Evolutionary conservation across 2,113 vertebrate genomes (phyloP), one percentile per base, ranked within the genome.

Genomic region (Nycticorax nycticorax): DNA sequence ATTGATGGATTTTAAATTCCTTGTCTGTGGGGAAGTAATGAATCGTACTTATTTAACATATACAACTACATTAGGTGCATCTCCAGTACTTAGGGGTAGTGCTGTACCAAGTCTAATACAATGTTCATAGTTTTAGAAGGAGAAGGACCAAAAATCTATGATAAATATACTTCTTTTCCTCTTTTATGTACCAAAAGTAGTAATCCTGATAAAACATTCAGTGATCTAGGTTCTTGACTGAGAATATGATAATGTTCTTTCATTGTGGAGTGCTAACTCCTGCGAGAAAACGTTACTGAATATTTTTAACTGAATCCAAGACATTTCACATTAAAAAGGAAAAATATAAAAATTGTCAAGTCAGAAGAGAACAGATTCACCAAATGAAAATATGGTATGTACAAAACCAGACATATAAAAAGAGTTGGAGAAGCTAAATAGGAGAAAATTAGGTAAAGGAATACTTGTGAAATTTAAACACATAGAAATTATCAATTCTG

Each of bases 1-100:
- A 93, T 74, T 93, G 84, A 97, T 79, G 86, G 97, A 93, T 98
- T 98, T 98, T 91, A 94, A 97, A 94, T 96, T 97, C 87, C 83
- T 96, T 91, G 56, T 96, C 94, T 97, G 79, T 96, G 52, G 95
- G 95, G 91, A 98, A 91, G 95, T 84, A 93, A 97, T 89, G 92
- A 97, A 96, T 39, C 63, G 56, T 85, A 87, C 73, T 98, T 97
- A 96, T 92, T 97, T 96, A 97, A 93, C 83, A 14, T 15, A 91
- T 59, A 75, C 82, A 91, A 53, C 81, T 95, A 62, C 39, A 35
- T 62, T 52, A 85, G 88, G 72, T 95, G 78, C 62, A 41, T 96
- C 67, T 96, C 45, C 72, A 88, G 47, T 56, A 64, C 43, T 27
- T 53, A 2, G 33, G 52, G 66, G 32, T 32, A 53, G 14, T 24